Conservation (phyloP, 2,797 vertebrate genomes). For the Emydoidea blandingii region DNA sequence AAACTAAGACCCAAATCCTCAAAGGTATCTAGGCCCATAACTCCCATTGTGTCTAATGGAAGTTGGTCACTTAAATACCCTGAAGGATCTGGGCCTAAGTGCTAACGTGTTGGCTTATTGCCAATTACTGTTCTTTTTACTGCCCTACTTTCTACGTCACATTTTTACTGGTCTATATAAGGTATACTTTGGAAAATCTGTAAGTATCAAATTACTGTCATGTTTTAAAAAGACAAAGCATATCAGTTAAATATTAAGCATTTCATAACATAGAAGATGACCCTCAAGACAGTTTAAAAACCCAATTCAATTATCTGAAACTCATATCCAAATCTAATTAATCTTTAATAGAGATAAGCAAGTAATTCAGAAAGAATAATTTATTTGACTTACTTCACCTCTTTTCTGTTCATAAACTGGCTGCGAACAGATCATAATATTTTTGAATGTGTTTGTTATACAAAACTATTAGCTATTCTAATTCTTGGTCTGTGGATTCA, state of each 20-base stretch:
- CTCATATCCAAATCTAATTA: conserved; percentile 33
- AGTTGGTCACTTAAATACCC: not conserved
- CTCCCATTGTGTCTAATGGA: not conserved
- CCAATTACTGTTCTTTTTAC: not conserved
- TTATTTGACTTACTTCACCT: conserved; percentile 22
- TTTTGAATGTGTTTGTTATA: conserved; percentile 54
- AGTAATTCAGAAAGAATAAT: conserved; percentile 32
- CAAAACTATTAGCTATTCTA: conserved; percentile 42
- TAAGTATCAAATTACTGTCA: not conserved
- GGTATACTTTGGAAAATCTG: not conserved
- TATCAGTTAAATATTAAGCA: not conserved
- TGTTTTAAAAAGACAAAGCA: not conserved
- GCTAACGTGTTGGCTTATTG: not conserved
- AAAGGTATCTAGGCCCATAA: not conserved
- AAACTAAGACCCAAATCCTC: not conserved
- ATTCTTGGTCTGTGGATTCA: conserved; percentile 17
- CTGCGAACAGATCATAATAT: conserved; percentile 25
- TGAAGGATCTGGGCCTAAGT: not conserved
- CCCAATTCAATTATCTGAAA: not conserved
- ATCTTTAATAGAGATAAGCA: conserved; percentile 25
- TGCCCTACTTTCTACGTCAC: conserved; percentile 12
- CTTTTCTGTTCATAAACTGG: conserved; percentile 49
- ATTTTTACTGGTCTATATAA: conserved; percentile 38
- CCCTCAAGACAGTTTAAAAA: conserved; percentile 4
- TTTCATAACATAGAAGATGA: not conserved